Evolutionary conservation across 2,888 invertebrate genomes (phyloP).

Genomic region (Agrotis exclamationis): DNA sequence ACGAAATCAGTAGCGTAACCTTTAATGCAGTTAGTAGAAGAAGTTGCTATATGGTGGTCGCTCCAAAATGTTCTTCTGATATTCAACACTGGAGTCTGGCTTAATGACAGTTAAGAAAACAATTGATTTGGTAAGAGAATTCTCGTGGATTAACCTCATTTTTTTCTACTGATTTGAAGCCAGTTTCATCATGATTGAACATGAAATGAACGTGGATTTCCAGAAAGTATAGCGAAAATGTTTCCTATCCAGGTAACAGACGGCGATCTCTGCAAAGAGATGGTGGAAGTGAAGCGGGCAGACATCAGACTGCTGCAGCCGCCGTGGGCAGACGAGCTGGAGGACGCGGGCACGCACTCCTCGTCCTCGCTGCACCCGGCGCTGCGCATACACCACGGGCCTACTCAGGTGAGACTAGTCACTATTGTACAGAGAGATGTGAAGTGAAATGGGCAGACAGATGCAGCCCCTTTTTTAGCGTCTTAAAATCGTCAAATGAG

Average conservation of each 20-base stretch:
- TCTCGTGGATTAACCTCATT: background rate
- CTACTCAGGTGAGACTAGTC: slow-evolving; percentile 76
- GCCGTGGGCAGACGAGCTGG: slow-evolving; percentile 99
- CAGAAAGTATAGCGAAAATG: background rate
- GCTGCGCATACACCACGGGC: slow-evolving; percentile 78
- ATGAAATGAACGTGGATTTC: background rate
- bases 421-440: slow-evolving; percentile 79
- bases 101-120: background rate
- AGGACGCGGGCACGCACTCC: slow-evolving; percentile 91
- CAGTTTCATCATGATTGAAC: too few relatives aligned
- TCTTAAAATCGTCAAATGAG: too few relatives aligned
- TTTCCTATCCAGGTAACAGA: slow-evolving; percentile 90
- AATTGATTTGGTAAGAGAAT: too few relatives aligned
- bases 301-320: slow-evolving; percentile 97
- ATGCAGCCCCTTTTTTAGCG: slow-evolving; percentile 92
- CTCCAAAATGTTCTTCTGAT: background rate
- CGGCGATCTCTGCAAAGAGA: slow-evolving; percentile 83
- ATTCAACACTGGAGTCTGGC: background rate
- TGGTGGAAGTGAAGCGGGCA: slow-evolving; percentile 95
- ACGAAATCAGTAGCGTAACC: background rate
- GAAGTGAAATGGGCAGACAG: slow-evolving; percentile 97
- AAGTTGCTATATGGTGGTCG: background rate
- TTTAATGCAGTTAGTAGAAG: slow-evolving; percentile 2
- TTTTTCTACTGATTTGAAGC: background rate
- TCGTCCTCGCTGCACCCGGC: slow-evolving; percentile 80